These are phyloP conservation scores for Tiliacea citrago DNA, from an alignment of 2,888 invertebrate species.

Conservation along the genomic window DNA sequence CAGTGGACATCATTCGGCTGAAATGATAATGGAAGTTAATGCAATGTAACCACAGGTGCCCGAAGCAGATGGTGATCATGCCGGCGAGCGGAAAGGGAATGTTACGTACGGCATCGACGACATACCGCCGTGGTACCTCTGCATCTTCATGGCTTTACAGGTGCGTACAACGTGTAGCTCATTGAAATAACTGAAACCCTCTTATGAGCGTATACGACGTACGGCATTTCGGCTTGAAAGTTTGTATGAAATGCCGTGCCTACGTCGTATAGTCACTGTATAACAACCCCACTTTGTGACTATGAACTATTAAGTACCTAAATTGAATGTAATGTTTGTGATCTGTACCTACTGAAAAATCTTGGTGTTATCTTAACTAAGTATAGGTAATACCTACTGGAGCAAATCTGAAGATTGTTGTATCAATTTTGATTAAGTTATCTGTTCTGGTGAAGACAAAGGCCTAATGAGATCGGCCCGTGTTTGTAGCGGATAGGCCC, in stretches of 20 bases:
- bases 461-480: conserved; percentile 14
- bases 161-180: conserved; percentile 67
- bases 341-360: background rate
- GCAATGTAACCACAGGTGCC: conserved; percentile 59
- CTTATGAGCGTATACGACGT: too few relatives aligned
- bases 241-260: too few relatives aligned
- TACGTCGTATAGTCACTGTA: too few relatives aligned
- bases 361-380: too few relatives aligned
- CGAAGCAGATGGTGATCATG: conserved; percentile 69
- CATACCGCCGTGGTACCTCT: conserved; percentile 95
- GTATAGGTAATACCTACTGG: background rate
- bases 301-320: background rate
- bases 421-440: conserved; percentile 17
- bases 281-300: too few relatives aligned
- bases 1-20: too few relatives aligned
- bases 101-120: conserved; percentile 95
- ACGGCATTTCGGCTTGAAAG: too few relatives aligned
- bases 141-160: conserved; percentile 95
- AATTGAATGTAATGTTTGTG: background rate
- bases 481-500: conserved; percentile 17
- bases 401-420: too few relatives aligned
- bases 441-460: conserved; percentile 16
- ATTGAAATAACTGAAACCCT: too few relatives aligned
- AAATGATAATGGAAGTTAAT: too few relatives aligned
- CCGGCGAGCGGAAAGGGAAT: conserved; percentile 75